Evolutionary conservation across 2,113 vertebrate species (phyloP).

Genomic region (Oncorhynchus gorbuscha): DNA sequence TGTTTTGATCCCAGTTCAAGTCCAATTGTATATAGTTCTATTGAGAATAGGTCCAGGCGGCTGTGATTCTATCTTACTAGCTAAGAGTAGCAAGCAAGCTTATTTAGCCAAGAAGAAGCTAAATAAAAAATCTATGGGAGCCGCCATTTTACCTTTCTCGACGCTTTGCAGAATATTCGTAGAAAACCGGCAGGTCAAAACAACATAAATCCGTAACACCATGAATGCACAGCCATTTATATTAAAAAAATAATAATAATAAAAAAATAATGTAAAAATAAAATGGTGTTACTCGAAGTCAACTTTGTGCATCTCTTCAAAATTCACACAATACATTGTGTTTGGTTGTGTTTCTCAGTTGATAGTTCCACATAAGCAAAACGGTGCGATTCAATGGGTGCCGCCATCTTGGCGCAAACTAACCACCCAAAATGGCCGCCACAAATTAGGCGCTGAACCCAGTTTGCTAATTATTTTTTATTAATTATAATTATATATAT

Average conservation of each 20-base stretch:
- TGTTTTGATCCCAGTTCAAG: neutral
- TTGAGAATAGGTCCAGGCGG: neutral
- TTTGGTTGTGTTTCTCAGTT: slow-evolving; percentile 11
- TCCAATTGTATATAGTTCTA: neutral
- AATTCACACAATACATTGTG: neutral
- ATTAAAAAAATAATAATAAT: too few species aligned
- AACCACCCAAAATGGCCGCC: slow-evolving; percentile 32
- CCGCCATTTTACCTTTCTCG: slow-evolving; percentile 66
- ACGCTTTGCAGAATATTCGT: slow-evolving; percentile 34
- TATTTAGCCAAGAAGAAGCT: slow-evolving; percentile 18
- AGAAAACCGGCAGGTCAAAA: too few species aligned
- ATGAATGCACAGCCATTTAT: neutral
- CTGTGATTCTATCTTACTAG: neutral
- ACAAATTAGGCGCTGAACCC: slow-evolving; percentile 18
- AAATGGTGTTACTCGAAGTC: slow-evolving; percentile 31
- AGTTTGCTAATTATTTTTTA: neutral
- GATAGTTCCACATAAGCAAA: slow-evolving; percentile 43
- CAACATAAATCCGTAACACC: neutral
- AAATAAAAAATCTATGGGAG: slow-evolving; percentile 40
- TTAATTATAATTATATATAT: too few species aligned
- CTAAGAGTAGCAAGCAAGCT: neutral
- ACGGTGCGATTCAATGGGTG: slow-evolving; percentile 55
- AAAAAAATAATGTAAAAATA: neutral
- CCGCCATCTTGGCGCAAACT: slow-evolving; percentile 75
- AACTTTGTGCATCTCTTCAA: slow-evolving; percentile 15